Evolutionary conservation across 1,140 invertebrate species (phyloP).

Genomic region (Druon quercuslanigerum): DNA sequence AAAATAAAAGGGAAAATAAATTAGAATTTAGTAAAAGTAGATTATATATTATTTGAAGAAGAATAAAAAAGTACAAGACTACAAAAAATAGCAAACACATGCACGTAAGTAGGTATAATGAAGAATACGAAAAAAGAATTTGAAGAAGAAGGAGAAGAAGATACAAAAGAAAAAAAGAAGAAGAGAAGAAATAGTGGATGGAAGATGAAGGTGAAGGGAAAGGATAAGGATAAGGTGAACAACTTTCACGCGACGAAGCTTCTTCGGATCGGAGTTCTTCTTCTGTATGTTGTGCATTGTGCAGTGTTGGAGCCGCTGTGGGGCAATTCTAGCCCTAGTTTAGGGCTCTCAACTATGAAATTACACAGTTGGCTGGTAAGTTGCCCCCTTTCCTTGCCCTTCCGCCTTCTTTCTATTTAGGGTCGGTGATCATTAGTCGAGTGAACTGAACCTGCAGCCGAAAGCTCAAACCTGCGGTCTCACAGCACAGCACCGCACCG

Average conservation of each 20-base stretch:
- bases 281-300: background rate
- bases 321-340: slow-evolving; percentile 33
- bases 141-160: no score
- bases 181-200: no score
- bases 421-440: slow-evolving; percentile 46
- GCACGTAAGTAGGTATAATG: no score
- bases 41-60: no score
- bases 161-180: no score
- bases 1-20: no score
- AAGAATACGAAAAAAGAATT: no score
- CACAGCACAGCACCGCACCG: background rate
- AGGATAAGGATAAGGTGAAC: slow-evolving; percentile 51
- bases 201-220: slow-evolving; percentile 33
- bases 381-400: background rate
- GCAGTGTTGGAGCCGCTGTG: slow-evolving; percentile 47
- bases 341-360: slow-evolving; percentile 2
- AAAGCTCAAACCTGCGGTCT: slow-evolving; percentile 39
- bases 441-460: slow-evolving; percentile 36
- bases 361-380: no score
- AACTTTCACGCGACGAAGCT: slow-evolving; percentile 65
- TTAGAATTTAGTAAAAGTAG: no score
- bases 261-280: slow-evolving; percentile 63
- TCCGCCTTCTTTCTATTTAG: slow-evolving; percentile 41
- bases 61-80: no score
- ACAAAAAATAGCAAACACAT: no score